Percentiles rank a stretch among this genome's conserved stretches.
Evolutionary conservation across 2,113 vertebrate species (phyloP).

Genomic region (Hyaena hyaena): DNA sequence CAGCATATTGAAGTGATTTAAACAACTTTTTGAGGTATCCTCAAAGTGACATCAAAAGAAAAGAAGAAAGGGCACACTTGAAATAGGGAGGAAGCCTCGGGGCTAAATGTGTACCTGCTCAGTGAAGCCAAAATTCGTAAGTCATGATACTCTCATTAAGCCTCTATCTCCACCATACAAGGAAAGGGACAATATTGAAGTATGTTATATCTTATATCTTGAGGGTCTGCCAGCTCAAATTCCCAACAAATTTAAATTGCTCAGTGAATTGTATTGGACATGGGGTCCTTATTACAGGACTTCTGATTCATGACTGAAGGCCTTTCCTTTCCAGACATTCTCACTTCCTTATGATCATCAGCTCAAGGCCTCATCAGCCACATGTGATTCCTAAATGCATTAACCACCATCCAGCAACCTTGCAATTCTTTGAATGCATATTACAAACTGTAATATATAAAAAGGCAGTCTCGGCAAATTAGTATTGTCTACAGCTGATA

Average conservation of each 20-base stretch:
- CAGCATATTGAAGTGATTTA: not conserved
- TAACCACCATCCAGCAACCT: not conserved
- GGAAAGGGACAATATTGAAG: not conserved
- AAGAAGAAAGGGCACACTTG: not conserved
- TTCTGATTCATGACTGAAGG: not conserved
- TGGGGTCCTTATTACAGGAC: not conserved
- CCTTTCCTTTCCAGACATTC: not conserved
- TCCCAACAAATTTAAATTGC: not conserved
- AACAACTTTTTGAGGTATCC: not conserved
- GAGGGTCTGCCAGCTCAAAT: not conserved
- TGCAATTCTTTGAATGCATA: not conserved
- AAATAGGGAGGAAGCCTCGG: not conserved
- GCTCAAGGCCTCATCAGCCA: not conserved
- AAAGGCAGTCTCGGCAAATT: not conserved
- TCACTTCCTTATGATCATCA: not conserved
- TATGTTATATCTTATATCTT: accelerated
- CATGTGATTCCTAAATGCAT: not conserved
- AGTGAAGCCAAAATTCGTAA: not conserved
- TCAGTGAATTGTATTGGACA: not conserved
- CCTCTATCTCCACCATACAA: not conserved
- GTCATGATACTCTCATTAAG: not conserved
- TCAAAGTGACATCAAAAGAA: not conserved
- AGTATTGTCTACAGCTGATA: not conserved
- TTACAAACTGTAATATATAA: not conserved
- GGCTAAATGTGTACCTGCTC: not conserved